Conservation (phyloP, 2,888 invertebrate genomes). For the Drosophila eohydei region DNA sequence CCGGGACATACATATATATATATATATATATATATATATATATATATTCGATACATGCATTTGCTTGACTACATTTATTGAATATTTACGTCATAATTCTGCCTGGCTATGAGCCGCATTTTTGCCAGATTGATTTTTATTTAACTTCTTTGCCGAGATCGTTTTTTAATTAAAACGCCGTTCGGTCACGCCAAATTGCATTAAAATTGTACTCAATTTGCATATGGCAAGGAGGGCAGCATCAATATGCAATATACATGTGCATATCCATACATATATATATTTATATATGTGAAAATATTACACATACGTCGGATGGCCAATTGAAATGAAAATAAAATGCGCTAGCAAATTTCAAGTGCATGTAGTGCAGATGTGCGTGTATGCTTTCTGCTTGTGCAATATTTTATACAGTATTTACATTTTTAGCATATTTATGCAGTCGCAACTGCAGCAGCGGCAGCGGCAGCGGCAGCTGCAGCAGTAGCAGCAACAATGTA, state of each 20-base stretch:
- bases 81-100: constrained; percentile 16
- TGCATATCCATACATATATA: constrained; percentile 4
- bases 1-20: constrained; percentile 9
- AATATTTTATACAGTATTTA: constrained; percentile 68
- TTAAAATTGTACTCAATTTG: constrained; percentile 66
- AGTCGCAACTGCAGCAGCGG: constrained; percentile 29
- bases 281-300: constrained; percentile 35
- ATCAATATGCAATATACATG: constrained; percentile 28
- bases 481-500: constrained; percentile 44
- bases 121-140: constrained; percentile 22
- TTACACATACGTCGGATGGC: constrained; percentile 59
- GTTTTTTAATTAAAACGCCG: constrained; percentile 63
- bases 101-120: not conserved
- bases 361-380: constrained; percentile 21
- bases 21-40: constrained; percentile 10
- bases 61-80: constrained; percentile 20
- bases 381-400: constrained; percentile 30
- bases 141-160: constrained; percentile 27
- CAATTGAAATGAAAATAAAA: constrained; percentile 50
- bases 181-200: constrained; percentile 53
- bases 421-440: constrained; percentile 73
- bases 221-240: constrained; percentile 38
- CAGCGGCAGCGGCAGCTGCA: constrained; percentile 5
- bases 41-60: constrained; percentile 4
- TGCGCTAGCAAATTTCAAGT: constrained; percentile 40